Evolutionary conservation across 2,888 invertebrate species (phyloP), one percentile per base, ranked within the genome.

Genomic region (Electrophaes corylata): DNA sequence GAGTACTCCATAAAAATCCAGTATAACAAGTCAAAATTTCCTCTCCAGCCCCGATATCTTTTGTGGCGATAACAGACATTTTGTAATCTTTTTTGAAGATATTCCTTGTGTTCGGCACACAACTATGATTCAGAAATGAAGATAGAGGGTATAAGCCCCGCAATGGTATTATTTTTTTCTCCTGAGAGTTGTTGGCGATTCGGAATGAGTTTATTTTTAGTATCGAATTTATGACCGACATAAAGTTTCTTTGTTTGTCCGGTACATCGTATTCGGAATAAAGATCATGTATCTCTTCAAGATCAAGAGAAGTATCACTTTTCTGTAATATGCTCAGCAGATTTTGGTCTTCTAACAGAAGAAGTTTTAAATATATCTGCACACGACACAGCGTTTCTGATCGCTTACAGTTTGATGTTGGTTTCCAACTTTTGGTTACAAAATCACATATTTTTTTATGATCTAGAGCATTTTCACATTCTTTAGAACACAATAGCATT

Each of bases 151-250:
- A 96, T 35, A 95, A 79, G 11, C 94, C 95, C 48, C 94, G 86
- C 49, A 94, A 75, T 57, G 90, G 89, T 43, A 89, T n/a, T n/a
- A n/a, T 72, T 48, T 71, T 82, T 29, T 78, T 86, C 62, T 72
- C 80, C 20, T 72, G 75, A 23, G 60, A 19, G 31, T 69, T 70
- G 23, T 70, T 81, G 43, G 90, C 79, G 54, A 91, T 93, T 81
- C 95, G 94, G 72, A 94, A 95, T 0, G 95, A 93, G 72, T 95
- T 95, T 23, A 94, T 92, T 78, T 94, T 94, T 72, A 95, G 78
- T 33, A 93, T 87, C 12, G 89, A 83, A 72, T 93, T 92, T 11
- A 93, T 89, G 18, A 75, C 75, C 48, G 84, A 81, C 81, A 95
- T 92, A 56, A 93, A 90, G 29, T 81, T 64, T 58, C 92, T 84